These are phyloP conservation scores for Rotaria magnacalcarata DNA, from an alignment of 2,888 invertebrate species.

Conservation along the genomic window DNA sequence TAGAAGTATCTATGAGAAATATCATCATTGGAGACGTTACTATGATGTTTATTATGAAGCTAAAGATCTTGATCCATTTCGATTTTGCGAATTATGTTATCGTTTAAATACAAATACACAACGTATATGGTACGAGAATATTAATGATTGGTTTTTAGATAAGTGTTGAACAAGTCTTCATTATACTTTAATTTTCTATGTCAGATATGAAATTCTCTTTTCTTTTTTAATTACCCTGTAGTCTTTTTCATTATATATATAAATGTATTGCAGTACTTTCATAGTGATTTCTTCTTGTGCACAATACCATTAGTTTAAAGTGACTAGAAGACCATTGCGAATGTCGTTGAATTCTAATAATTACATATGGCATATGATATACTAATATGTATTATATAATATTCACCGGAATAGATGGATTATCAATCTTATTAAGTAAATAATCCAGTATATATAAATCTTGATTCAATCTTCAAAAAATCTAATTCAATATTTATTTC, in stretches of 20 bases:
- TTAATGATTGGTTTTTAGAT: conserved; percentile 30
- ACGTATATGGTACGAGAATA: conserved; percentile 30
- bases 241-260: not conserved
- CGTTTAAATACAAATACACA: conserved; percentile 11
- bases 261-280: no score
- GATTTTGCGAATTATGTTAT: conserved; percentile 33
- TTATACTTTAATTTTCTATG: not conserved
- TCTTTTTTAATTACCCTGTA: not conserved
- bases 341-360: no score
- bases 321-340: no score
- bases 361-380: no score
- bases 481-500: no score
- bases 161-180: not conserved
- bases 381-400: no score
- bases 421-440: no score
- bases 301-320: no score
- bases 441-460: no score
- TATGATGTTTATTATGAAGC: conserved; percentile 8
- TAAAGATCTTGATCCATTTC: conserved; percentile 24
- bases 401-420: no score
- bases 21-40: conserved; percentile 34
- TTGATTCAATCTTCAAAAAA: no score
- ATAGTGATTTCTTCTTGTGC: no score
- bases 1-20: conserved; percentile 19
- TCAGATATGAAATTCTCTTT: not conserved